A percentile compares a stretch with the other conserved stretches of the same genome.
Evolutionary conservation across 2,888 invertebrate genomes (phyloP).

Genomic region (Imbricaverruca yamaguchii): DNA sequence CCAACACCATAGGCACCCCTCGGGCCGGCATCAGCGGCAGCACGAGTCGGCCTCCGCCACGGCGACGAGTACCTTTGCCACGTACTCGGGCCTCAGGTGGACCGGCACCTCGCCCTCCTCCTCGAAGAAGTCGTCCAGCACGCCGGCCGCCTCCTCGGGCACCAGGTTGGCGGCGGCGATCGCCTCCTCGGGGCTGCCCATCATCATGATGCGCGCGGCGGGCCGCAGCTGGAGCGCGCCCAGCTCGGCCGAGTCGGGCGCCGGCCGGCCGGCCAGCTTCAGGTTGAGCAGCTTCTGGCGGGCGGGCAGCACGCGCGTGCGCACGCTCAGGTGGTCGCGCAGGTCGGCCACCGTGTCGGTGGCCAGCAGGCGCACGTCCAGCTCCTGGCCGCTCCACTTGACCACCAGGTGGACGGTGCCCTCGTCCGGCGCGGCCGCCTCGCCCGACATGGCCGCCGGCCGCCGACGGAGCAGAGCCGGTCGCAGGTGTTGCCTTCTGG

Average conservation of each 20-base stretch:
- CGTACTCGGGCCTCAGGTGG: slow-evolving; percentile 54
- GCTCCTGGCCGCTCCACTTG: slow-evolving; percentile 92
- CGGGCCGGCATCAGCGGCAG: no score
- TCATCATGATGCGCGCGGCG: slow-evolving; percentile 78
- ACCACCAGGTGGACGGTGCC: slow-evolving; percentile 51
- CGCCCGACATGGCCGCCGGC: no score
- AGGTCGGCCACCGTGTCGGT: slow-evolving; percentile 69
- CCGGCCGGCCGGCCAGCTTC: slow-evolving; percentile 69
- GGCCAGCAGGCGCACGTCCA: slow-evolving; percentile 61
- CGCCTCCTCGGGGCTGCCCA: slow-evolving; percentile 88
- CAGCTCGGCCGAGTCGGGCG: slow-evolving; percentile 25
- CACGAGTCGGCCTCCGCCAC: no score
- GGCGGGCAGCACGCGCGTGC: slow-evolving; percentile 85
- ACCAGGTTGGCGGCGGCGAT: slow-evolving; percentile 73
- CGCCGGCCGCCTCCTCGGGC: slow-evolving; percentile 73
- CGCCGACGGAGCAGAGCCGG: no score
- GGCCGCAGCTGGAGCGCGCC: slow-evolving; percentile 1
- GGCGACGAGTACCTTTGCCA: slow-evolving; percentile 42
- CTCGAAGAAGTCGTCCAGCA: slow-evolving; percentile 85
- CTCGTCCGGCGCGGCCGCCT: background rate
- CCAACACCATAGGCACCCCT: no score
- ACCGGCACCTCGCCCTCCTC: slow-evolving; percentile 68
- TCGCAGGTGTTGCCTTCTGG: no score
- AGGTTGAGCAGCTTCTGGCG: slow-evolving; percentile 88
- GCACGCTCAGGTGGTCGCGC: slow-evolving; percentile 74